These are phyloP conservation scores for Ifrita kowaldi DNA, from an alignment of 2,113 vertebrate species.

Conservation along the genomic window DNA sequence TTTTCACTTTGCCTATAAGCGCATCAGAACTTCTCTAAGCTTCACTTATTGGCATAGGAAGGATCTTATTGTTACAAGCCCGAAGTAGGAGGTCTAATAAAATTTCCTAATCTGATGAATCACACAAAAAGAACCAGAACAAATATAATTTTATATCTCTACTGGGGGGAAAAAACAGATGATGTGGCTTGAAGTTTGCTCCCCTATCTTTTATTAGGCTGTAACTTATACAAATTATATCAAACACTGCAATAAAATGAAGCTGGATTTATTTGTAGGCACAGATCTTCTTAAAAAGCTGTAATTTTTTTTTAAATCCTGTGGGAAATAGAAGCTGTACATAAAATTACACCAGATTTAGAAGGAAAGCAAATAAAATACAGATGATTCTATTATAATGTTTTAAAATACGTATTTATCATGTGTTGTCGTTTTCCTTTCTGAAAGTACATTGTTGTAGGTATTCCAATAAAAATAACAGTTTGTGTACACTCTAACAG, in stretches of 20 bases:
- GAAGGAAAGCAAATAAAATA: constrained; percentile 9
- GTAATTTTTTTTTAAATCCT: neutral
- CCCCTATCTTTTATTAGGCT: constrained; percentile 11
- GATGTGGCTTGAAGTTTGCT: constrained; percentile 25
- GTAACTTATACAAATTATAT: constrained; percentile 8
- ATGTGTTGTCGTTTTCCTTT: neutral
- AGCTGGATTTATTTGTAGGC: constrained; percentile 10
- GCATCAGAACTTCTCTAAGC: constrained; percentile 18
- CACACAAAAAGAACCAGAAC: neutral
- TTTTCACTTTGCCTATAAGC: constrained; percentile 12
- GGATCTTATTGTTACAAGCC: constrained; percentile 21
- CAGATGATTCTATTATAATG: neutral
- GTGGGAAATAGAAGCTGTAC: neutral
- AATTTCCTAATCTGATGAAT: constrained; percentile 55
- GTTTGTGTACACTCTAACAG: neutral
- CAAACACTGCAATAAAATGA: neutral
- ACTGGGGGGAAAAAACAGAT: neutral
- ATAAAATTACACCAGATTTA: constrained; percentile 15
- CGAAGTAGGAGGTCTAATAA: constrained; percentile 17
- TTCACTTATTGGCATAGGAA: constrained; percentile 15
- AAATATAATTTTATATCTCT: constrained; percentile 36
- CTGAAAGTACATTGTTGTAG: neutral
- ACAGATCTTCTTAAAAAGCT: constrained; percentile 9
- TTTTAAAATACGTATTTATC: neutral
- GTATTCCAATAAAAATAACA: neutral